Percentiles rank a stretch among this genome's conserved stretches.
These are phyloP conservation scores for Myotis brandtii DNA, from an alignment of 2,113 vertebrate genomes.

Conservation along the genomic window DNA sequence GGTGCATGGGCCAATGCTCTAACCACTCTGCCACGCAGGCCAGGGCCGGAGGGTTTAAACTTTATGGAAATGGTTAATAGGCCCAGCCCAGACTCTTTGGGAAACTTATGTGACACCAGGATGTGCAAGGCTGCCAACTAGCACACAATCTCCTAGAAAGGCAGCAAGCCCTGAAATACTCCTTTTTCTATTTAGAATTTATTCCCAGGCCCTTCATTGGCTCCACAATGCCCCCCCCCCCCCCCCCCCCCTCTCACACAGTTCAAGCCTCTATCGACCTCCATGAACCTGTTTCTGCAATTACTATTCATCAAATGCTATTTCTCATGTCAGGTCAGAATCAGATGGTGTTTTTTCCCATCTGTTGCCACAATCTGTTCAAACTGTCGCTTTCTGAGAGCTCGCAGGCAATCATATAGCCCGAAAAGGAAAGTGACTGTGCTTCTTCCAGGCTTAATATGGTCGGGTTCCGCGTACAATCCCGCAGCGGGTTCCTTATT, in stretches of 20 bases:
- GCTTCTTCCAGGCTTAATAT: not conserved
- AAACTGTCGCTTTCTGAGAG: conserved; percentile 41
- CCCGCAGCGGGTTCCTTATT: not conserved
- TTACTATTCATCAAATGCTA: conserved; percentile 54
- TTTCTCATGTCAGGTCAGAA: conserved; percentile 39
- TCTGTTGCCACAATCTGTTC: conserved; percentile 77
- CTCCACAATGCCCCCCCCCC: rapidly evolving
- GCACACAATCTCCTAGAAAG: not conserved
- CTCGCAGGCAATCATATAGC: not conserved
- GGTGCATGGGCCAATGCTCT: too few relatives aligned
- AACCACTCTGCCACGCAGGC: too few relatives aligned
- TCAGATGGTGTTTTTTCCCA: conserved; percentile 75
- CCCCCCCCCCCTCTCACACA: not conserved
- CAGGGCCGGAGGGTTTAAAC: not conserved
- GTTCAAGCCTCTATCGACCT: not conserved
- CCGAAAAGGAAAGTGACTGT: not conserved
- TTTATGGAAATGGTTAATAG: rapidly evolving
- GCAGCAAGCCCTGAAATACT: not conserved
- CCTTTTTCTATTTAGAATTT: not conserved
- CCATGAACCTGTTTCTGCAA: not conserved
- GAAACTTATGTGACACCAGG: not conserved
- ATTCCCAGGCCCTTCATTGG: too few relatives aligned
- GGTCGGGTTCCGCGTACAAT: not conserved
- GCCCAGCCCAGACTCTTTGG: not conserved
- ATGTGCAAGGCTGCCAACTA: not conserved